Conservation (phyloP, 2,797 vertebrate genomes). For the Pseudochirops cupreus region DNA sequence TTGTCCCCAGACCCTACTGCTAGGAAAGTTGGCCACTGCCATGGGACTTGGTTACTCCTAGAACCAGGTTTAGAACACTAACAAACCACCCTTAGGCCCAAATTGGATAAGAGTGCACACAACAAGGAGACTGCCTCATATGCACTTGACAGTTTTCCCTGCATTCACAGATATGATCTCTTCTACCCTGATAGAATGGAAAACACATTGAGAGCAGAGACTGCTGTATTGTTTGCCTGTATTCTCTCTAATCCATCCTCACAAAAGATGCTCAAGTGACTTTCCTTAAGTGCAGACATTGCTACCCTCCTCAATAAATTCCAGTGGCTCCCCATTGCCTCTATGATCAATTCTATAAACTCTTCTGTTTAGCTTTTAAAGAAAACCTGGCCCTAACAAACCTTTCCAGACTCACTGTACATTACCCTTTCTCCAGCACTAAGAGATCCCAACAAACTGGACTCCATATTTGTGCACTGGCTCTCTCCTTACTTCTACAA, state of each 20-base stretch:
- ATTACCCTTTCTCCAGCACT: not conserved
- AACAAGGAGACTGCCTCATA: not conserved
- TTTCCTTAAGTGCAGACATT: not conserved
- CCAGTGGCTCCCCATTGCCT: not conserved
- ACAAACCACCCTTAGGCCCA: not conserved
- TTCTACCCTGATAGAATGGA: not conserved
- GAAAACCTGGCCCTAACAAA: not conserved
- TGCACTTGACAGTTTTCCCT: not conserved
- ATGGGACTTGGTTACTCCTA: not conserved
- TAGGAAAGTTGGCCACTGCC: not conserved
- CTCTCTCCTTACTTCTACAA: not conserved
- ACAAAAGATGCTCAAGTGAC: not conserved
- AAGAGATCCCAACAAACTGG: not conserved
- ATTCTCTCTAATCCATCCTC: not conserved
- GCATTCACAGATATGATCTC: not conserved
- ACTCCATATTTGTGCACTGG: not conserved
- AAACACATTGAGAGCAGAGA: not conserved
- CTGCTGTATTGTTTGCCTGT: not conserved
- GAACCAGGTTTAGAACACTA: conserved; percentile 9
- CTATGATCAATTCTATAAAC: not conserved
- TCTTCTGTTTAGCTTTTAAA: not conserved
- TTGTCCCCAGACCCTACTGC: not conserved
- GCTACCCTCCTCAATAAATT: not conserved
- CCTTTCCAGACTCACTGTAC: not conserved
- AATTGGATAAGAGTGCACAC: not conserved